A percentile compares a stretch with the other conserved stretches of the same genome.
phyloP scores from a whole-genome alignment of 2,888 invertebrate species.

The Malthinus seriepunctatus region DNA sequence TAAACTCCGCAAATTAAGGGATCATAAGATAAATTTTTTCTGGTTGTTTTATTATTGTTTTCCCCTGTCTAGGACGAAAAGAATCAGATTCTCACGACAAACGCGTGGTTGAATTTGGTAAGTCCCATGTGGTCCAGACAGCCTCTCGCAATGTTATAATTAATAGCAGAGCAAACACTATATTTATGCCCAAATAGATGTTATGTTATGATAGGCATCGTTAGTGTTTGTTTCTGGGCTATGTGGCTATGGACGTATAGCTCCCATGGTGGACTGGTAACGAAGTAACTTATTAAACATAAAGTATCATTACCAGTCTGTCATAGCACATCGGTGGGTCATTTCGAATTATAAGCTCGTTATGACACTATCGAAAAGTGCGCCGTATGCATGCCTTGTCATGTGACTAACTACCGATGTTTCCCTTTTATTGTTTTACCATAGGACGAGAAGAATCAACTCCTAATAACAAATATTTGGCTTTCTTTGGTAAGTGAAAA shows the following conservation, averaged over 20 bases:
- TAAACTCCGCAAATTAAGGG: constrained; percentile 36
- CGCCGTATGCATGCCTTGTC: constrained; percentile 53
- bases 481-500: constrained; percentile 89
- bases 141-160: constrained; percentile 51
- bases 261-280: constrained; percentile 32
- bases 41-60: constrained; percentile 60
- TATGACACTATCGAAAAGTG: constrained; percentile 40
- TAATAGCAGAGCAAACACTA: constrained; percentile 47
- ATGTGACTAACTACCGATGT: constrained; percentile 59
- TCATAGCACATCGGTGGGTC: constrained; percentile 34
- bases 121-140: constrained; percentile 65
- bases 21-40: constrained; percentile 43
- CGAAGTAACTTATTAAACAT: constrained; percentile 4
- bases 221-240: constrained; percentile 52
- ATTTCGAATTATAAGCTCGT: constrained; percentile 24
- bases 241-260: constrained; percentile 53
- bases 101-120: constrained; percentile 98
- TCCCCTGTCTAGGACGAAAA: constrained; percentile 90
- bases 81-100: constrained; percentile 97
- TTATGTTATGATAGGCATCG: constrained; percentile 27
- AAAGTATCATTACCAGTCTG: constrained; percentile 16
- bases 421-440: constrained; percentile 75
- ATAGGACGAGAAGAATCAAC: constrained; percentile 96
- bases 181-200: constrained; percentile 26
- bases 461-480: constrained; percentile 94